phyloP scores from a whole-genome alignment of 37 sponge, comb jelly and placozoan genomes.

The Ianthella basta region DNA sequence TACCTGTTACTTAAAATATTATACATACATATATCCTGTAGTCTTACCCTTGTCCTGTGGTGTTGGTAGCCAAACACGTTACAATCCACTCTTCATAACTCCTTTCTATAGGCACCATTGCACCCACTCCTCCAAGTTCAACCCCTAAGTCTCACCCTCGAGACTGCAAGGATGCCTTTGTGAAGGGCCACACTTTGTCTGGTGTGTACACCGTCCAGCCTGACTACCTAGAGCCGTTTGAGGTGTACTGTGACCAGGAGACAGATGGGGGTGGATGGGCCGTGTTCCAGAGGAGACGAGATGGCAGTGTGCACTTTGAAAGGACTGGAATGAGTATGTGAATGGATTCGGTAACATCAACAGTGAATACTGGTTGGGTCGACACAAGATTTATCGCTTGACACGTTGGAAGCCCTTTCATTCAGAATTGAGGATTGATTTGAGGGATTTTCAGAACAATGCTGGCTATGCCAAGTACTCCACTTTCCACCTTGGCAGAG shows the following conservation, averaged over 20 bases:
- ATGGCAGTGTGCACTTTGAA: neutral
- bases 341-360: conserved; percentile 4
- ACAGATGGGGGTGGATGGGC: conserved; percentile 22
- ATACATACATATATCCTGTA: no score
- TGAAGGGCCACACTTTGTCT: conserved; percentile 8
- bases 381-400: conserved; percentile 6
- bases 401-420: neutral
- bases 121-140: no score
- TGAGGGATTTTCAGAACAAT: neutral
- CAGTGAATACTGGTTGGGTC: neutral
- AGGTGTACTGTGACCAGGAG: conserved; percentile 2
- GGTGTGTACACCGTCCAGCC: conserved; percentile 4
- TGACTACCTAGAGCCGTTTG: neutral
- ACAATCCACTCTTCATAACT: no score
- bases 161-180: conserved; percentile 17
- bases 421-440: neutral
- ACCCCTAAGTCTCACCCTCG: neutral
- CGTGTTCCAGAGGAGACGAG: conserved; percentile 14
- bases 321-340: conserved; percentile 2
- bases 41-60: no score
- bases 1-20: no score
- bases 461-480: neutral
- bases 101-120: no score
- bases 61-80: no score
- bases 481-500: neutral